phyloP scores from a whole-genome alignment of 2,797 vertebrate species.

The Toxotes lorentzi region DNA sequence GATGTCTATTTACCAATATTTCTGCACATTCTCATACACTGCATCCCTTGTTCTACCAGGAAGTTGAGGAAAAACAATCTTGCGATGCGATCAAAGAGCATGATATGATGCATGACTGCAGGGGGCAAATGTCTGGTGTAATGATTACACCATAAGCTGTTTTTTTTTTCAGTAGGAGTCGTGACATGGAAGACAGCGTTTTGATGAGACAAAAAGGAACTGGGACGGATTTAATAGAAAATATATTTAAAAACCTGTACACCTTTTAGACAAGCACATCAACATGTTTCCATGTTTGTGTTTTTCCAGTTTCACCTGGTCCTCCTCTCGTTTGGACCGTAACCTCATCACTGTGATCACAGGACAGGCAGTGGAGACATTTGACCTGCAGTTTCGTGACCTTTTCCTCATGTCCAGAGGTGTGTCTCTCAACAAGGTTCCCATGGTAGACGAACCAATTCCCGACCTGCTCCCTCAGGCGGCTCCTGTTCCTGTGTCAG shows the following conservation, averaged over 20 bases:
- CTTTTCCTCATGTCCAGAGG: constrained; percentile 91
- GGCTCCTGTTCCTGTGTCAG: constrained; percentile 81
- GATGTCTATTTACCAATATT: not conserved
- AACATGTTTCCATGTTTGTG: constrained; percentile 21
- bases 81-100: constrained; percentile 30
- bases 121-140: constrained; percentile 21
- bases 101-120: constrained; percentile 24
- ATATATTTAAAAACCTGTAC: not conserved
- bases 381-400: constrained; percentile 94
- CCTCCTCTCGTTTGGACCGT: constrained; percentile 92
- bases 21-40: not conserved
- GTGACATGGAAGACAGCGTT: not conserved
- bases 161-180: not conserved
- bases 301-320: constrained; percentile 95
- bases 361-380: constrained; percentile 94
- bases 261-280: not conserved
- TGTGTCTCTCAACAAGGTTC: constrained; percentile 90
- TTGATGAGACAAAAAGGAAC: not conserved
- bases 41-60: not conserved
- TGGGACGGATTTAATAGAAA: not conserved
- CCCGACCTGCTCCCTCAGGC: constrained; percentile 85
- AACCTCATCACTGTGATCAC: constrained; percentile 95
- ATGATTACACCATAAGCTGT: constrained; percentile 36
- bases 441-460: constrained; percentile 88
- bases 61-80: constrained; percentile 12